Conservation (phyloP, 2,888 invertebrate species). For the Erynnis tages region DNA sequence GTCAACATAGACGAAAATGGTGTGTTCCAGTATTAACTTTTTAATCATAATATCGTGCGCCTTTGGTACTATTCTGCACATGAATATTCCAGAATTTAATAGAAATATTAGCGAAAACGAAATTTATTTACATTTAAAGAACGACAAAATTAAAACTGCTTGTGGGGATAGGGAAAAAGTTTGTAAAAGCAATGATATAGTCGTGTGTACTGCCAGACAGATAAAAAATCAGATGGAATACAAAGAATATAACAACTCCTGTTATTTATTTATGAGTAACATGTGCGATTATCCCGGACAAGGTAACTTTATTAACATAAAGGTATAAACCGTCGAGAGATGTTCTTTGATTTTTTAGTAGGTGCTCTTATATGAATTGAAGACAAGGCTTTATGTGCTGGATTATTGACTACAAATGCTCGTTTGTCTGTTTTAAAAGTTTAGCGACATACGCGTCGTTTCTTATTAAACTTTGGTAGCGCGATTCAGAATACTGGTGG, state of each 20-base stretch:
- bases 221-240: conserved; percentile 33
- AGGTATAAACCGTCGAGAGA: no score
- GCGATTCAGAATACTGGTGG: no score
- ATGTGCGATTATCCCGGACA: conserved; percentile 54
- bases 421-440: no score
- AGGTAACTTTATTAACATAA: conserved; percentile 47
- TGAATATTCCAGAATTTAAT: conserved; percentile 1
- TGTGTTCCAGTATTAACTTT: background rate
- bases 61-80: background rate
- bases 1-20: no score
- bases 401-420: no score
- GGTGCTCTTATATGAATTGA: background rate
- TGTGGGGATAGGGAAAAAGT: conserved; percentile 39
- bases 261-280: conserved; percentile 55
- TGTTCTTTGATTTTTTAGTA: background rate
- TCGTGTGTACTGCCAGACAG: conserved; percentile 46
- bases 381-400: no score
- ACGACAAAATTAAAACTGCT: conserved; percentile 35
- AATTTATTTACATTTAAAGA: conserved; percentile 39
- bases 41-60: background rate
- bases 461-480: no score
- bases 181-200: conserved; percentile 41
- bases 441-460: no score
- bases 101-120: background rate
- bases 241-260: conserved; percentile 51